A percentile compares a stretch with the other conserved stretches of the same genome.
Evolutionary conservation across 2,888 invertebrate genomes (phyloP).

Genomic region (Rosalia funebris): DNA sequence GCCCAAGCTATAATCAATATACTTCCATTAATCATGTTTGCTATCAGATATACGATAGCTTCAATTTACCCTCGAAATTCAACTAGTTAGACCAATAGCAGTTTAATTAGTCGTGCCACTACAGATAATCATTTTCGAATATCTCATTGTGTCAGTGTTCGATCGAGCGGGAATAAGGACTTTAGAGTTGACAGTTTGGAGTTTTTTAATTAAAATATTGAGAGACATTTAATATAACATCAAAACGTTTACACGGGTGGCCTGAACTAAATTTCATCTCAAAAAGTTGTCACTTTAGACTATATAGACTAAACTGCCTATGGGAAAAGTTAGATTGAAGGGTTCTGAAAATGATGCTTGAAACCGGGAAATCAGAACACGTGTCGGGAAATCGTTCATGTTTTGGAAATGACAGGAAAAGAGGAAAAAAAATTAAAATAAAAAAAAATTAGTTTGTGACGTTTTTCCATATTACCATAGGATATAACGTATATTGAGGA

Average conservation of each 20-base stretch:
- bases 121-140: conserved; percentile 16
- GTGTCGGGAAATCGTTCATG: too few species aligned
- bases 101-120: conserved; percentile 16
- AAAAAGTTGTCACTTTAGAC: too few species aligned
- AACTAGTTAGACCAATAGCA: conserved; percentile 9
- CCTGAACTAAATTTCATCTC: too few species aligned
- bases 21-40: conserved; percentile 23
- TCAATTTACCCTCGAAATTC: conserved; percentile 21
- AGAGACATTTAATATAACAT: neutral
- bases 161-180: conserved; percentile 11
- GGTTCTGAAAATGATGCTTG: too few species aligned
- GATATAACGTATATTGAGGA: too few species aligned
- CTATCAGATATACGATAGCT: conserved; percentile 19
- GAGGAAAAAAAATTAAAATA: too few species aligned
- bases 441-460: too few species aligned
- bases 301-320: too few species aligned
- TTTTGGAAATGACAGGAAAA: too few species aligned
- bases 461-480: too few species aligned
- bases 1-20: conserved; percentile 19
- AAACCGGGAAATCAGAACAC: too few species aligned
- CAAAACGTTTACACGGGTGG: neutral
- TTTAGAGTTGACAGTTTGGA: conserved; percentile 6
- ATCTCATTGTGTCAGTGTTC: conserved; percentile 3
- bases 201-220: neutral
- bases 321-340: too few species aligned